These are phyloP conservation scores for Sebastes trivittatus DNA, from an alignment of 2,797 vertebrate genomes.

Conservation along the genomic window DNA sequence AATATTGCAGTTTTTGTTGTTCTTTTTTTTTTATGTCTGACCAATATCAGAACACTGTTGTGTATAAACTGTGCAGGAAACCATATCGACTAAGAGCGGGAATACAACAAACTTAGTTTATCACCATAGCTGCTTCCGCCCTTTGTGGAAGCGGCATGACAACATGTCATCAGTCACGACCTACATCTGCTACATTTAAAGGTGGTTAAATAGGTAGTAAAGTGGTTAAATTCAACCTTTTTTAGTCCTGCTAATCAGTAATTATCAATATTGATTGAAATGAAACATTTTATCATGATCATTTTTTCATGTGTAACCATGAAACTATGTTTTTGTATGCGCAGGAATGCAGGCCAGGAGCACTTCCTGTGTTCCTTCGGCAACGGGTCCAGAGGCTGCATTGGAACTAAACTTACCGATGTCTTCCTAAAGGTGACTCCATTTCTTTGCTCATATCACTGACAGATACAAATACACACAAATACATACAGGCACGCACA, in stretches of 20 bases:
- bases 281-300: not conserved
- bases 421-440: constrained; percentile 70
- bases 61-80: not conserved
- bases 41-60: not conserved
- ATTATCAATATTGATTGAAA: not conserved
- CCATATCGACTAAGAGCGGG: no score
- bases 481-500: not conserved
- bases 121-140: not conserved
- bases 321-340: constrained; percentile 8
- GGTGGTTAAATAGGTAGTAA: not conserved
- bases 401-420: constrained; percentile 61
- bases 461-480: not conserved
- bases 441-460: not conserved
- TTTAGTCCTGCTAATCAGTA: not conserved
- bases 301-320: not conserved
- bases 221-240: not conserved
- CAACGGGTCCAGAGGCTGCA: constrained; percentile 65
- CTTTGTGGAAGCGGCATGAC: not conserved
- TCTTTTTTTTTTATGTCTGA: not conserved
- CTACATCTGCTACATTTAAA: not conserved
- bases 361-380: constrained; percentile 72
- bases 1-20: no score
- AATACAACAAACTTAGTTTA: not conserved
- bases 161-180: not conserved
- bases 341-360: constrained; percentile 73